phyloP scores from a whole-genome alignment of 1,140 invertebrate species.

The Orchesella cincta region DNA sequence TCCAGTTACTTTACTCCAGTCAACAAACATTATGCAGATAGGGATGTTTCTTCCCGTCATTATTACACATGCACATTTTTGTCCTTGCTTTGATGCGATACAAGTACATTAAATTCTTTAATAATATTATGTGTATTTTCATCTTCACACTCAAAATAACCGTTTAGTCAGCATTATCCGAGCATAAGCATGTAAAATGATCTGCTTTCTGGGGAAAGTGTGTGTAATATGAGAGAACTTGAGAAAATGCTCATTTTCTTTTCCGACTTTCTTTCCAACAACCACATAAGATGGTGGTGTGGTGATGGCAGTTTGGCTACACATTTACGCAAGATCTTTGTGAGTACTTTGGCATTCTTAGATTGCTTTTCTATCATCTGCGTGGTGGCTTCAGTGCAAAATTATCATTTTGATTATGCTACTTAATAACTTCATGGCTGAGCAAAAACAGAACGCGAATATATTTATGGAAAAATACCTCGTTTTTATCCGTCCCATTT shows the following conservation, averaged over 20 bases:
- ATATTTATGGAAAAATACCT: neutral
- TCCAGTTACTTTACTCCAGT: neutral
- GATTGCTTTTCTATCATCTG: neutral
- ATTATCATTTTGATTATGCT: constrained; percentile 27
- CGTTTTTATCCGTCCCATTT: too few relatives aligned
- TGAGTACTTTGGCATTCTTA: neutral
- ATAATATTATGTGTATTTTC: too few relatives aligned
- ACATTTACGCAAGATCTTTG: neutral
- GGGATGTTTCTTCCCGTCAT: neutral
- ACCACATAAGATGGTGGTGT: too few relatives aligned
- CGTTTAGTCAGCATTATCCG: too few relatives aligned
- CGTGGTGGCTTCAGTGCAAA: neutral
- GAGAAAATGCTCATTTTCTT: neutral
- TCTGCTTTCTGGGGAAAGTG: neutral
- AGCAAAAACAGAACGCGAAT: neutral
- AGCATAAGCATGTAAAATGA: constrained; percentile 5
- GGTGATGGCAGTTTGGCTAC: neutral
- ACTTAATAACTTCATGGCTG: constrained; percentile 7
- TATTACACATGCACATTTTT: neutral
- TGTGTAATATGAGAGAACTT: neutral
- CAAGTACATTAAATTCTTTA: too few relatives aligned
- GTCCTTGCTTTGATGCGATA: too few relatives aligned
- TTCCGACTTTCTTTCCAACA: neutral
- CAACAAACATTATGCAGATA: constrained; percentile 18
- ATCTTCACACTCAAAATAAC: too few relatives aligned